These are phyloP conservation scores for Diachrysia chrysitis DNA, from an alignment of 2,888 invertebrate species.

Conservation along the genomic window DNA sequence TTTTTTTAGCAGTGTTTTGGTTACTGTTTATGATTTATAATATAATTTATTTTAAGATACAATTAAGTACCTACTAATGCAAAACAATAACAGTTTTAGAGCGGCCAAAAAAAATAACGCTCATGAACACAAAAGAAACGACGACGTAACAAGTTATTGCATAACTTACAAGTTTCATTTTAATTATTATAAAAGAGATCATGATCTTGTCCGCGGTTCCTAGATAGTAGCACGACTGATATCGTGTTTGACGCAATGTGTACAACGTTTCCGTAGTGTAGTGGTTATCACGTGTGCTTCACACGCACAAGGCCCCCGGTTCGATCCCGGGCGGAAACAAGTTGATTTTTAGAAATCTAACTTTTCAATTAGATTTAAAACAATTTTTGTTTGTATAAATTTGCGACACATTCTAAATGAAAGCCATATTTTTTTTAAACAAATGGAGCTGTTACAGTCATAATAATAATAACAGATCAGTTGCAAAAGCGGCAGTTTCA, in stretches of 20 bases:
- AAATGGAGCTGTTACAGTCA: not conserved
- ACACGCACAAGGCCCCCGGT: slow-evolving; percentile 93
- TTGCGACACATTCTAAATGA: not conserved
- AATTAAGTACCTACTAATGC: no score
- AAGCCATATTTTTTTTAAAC: slow-evolving; percentile 7
- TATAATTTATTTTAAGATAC: no score
- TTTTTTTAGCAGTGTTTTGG: not conserved
- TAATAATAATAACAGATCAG: slow-evolving; percentile 11
- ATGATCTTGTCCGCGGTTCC: not conserved
- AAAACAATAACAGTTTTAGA: no score
- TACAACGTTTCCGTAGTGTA: slow-evolving; percentile 91
- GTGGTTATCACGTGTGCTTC: slow-evolving; percentile 94
- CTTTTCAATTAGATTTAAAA: not conserved
- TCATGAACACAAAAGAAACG: no score
- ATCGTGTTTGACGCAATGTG: rapidly evolving
- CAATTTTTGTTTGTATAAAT: not conserved
- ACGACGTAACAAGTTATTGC: no score
- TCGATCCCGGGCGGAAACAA: slow-evolving; percentile 92
- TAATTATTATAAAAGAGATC: no score
- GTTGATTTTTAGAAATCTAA: slow-evolving; percentile 10
- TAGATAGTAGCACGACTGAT: not conserved
- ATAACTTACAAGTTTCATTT: no score
- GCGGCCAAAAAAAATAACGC: no score
- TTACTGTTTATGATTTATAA: no score
- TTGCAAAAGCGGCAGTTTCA: slow-evolving; percentile 27